Base-by-base conservation (phyloP, 2,113 vertebrate species). In the Taurulus bubalis region DNA sequence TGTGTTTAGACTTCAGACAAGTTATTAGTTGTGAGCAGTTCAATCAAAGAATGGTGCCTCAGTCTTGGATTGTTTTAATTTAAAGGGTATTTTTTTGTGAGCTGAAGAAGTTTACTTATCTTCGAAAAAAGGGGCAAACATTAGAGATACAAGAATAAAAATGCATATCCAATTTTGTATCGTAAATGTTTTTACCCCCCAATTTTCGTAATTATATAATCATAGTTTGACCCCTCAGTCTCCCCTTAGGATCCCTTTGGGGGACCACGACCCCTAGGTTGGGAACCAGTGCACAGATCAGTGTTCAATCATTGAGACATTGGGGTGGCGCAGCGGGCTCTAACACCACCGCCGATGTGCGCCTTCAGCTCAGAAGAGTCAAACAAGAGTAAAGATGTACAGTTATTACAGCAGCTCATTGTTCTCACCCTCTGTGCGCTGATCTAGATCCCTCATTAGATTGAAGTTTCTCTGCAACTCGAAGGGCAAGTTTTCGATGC, bases 391-490 rank as follows among this genome's bases (percentile, higher is more conserved):
- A 15, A 45, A 24, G 12, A 3, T n/a, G 12, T 30, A 30, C 36
- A 42, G 8, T 5, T 20, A 34, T 12, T 3, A n/a, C 47, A 20
- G 16, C 45, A 32, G 63, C 15, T 62, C 26, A 55, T 42, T 45
- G 9, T 28, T 67, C 95, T 63, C 88, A 99, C 98, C 98, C 92
- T 99, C 97, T 18, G 97, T 99, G 86, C 98, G 96, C 89, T 97
- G 97, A 90, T 99, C 98, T 64, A 99, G 92, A 77, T 99, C 98
- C 59, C 97, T 94, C 98, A 99, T 99, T 73, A 99, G 95, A 90
- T 98, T 97, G 92, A 99, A 99, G 94, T 99, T 99, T 83, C 98
- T 97, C 92, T 99, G 98, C 75, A 99, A 71, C 88, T 99, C 98
- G 91, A 98, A 99, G 0, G 98, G 98, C 68, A 99, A 91, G 85